Percentiles rank a stretch among this genome's conserved stretches.
Conservation (phyloP, 1,140 invertebrate genomes). For the Lordiphosa mommai region DNA sequence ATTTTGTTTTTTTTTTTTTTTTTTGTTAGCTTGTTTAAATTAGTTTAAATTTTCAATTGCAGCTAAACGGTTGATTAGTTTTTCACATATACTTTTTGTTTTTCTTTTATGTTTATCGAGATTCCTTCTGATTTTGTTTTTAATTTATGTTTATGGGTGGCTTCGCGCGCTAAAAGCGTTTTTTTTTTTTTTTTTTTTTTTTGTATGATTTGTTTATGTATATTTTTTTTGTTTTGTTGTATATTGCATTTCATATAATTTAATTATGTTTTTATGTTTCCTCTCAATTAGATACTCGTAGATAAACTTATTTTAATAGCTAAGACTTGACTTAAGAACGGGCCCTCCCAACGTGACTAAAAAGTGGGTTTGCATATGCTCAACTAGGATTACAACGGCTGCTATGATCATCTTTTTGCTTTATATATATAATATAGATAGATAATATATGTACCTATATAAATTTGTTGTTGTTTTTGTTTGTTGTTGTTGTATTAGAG, state of each 20-base stretch:
- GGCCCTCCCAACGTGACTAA: conserved; percentile 18
- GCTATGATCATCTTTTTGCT: neutral
- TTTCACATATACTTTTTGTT: conserved; percentile 33
- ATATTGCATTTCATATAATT: conserved; percentile 4
- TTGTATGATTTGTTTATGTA: conserved; percentile 12
- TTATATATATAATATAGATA: conserved; percentile 38
- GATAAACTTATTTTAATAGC: conserved; percentile 28
- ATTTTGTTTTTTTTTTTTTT: neutral
- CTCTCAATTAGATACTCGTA: too few relatives aligned
- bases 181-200: conserved; percentile 13
- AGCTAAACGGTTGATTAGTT: conserved; percentile 66
- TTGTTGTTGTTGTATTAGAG: conserved; percentile 16
- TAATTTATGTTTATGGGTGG: conserved; percentile 59
- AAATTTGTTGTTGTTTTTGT: conserved; percentile 2
- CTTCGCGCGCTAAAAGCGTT: conserved; percentile 69
- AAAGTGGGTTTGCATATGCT: conserved; percentile 20
- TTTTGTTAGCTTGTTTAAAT: conserved; percentile 32
- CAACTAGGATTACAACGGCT: too few relatives aligned
- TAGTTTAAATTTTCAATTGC: conserved; percentile 64
- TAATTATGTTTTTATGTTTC: conserved; percentile 3
- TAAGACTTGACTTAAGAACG: conserved; percentile 36
- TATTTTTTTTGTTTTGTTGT: neutral
- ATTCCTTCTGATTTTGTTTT: conserved; percentile 2
- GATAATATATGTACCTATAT: conserved; percentile 4
- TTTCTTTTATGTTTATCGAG: conserved; percentile 5